Evolutionary conservation across 2,888 invertebrate genomes (phyloP), one percentile per base, ranked within the genome.

Genomic region (Amblyjoppa proteus): DNA sequence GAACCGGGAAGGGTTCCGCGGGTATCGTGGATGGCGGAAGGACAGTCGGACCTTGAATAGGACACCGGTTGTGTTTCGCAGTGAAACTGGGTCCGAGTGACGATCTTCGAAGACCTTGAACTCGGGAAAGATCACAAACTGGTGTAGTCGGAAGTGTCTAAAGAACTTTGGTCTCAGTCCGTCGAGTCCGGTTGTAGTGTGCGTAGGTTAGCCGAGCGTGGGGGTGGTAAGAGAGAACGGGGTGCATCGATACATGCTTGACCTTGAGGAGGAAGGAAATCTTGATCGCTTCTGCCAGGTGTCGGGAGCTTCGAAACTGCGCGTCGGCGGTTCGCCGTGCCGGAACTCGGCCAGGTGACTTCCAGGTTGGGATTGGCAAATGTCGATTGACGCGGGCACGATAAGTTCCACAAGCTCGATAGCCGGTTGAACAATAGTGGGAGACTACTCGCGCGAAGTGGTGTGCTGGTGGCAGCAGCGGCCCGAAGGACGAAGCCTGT

Each of bases 401-500:
- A 38, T 56, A 25, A 58, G 31, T 71, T 66, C 13, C 16, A 51
- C 28, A 69, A 81, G 80, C 68, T 70, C 77, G 77, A 69, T 83
- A 83, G 81, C 11, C 70, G 74, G 45, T 78, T 73, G 81, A 78
- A 66, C 68, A 77, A 86, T 74, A 83, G 86, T 83, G 86, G 86
- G 86, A 69, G 86, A 86, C 83, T 81, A 83, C 64, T 78, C 81
- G 81, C 80, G 83, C 28, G 86, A 81, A 70, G 74, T 64, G 74
- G 80, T 86, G 81, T 56, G 83, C 83, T 83, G 86, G 86, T 86
- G 85, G 86, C 86, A 85, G 85, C 77, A 76, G 51, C 34, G 51
- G 49, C 69, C 77, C 45, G 87, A 89, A 90, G 89, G 86, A 88
- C 88, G 88, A 90, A 91, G 91, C 89, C 89, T 91, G 91, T 90